Evolutionary conservation across 1,140 invertebrate species (phyloP).

Genomic region (Whitmania pigra): DNA sequence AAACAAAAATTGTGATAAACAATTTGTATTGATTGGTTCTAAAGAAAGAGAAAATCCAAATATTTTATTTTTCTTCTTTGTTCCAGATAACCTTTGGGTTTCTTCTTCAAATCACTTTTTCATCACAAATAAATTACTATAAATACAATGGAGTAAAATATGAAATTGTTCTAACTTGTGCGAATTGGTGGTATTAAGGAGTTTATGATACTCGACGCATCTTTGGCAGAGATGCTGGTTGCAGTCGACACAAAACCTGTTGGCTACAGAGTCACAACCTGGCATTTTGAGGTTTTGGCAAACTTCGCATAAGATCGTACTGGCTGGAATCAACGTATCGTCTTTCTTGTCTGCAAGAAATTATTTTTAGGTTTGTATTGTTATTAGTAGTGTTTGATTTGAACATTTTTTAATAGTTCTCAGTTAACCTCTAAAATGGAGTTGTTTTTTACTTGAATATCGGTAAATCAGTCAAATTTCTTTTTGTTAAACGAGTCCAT

Average conservation of each 20-base stretch:
- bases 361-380: not conserved
- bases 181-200: not conserved
- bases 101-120: not conserved
- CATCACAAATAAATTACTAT: not conserved
- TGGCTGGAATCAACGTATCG: not conserved
- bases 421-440: too few species aligned
- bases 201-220: not conserved
- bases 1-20: too few species aligned
- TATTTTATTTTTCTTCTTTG: not conserved
- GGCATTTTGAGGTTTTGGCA: constrained; percentile 1
- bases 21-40: too few species aligned
- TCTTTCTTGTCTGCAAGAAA: not conserved
- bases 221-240: constrained; percentile 1
- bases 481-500: too few species aligned
- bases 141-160: not conserved
- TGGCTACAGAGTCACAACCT: not conserved
- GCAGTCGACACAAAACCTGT: not conserved
- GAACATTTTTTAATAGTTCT: too few species aligned
- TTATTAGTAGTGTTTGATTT: not conserved
- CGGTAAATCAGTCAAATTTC: too few species aligned
- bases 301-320: not conserved
- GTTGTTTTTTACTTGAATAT: too few species aligned
- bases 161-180: not conserved
- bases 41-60: not conserved
- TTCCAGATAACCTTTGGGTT: not conserved